Evolutionary conservation across 2,797 vertebrate species (phyloP).

Genomic region (Pristis pectinata): DNA sequence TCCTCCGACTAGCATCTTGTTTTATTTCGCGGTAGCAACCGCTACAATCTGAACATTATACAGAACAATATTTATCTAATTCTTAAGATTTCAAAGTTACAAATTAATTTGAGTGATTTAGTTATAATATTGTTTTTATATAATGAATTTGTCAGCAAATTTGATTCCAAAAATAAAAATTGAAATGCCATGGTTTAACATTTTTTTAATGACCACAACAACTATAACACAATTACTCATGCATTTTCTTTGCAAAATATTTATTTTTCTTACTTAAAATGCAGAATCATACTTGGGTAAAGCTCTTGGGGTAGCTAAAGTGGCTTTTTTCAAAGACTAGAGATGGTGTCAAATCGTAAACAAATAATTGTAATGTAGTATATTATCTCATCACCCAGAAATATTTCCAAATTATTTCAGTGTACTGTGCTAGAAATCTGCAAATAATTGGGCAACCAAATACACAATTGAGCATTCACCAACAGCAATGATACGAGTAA

Average conservation of each 20-base stretch:
- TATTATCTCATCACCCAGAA: not conserved
- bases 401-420: not conserved
- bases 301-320: not conserved
- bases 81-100: not conserved
- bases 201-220: too few relatives aligned
- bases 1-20: too few relatives aligned
- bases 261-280: not conserved
- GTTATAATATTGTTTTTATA: not conserved
- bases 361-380: not conserved
- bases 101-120: not conserved
- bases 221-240: too few relatives aligned
- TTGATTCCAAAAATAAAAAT: not conserved
- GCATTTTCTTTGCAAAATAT: not conserved
- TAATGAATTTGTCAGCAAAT: not conserved
- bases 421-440: not conserved
- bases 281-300: not conserved
- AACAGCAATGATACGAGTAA: not conserved
- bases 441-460: not conserved
- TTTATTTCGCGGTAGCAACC: too few relatives aligned
- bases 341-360: not conserved
- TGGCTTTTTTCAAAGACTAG: not conserved
- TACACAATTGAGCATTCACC: not conserved
- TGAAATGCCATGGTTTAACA: too few relatives aligned
- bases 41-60: too few relatives aligned
- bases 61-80: not conserved